Evolutionary conservation across 1,140 invertebrate genomes (phyloP).

Genomic region (Trigoniulus corallinus): DNA sequence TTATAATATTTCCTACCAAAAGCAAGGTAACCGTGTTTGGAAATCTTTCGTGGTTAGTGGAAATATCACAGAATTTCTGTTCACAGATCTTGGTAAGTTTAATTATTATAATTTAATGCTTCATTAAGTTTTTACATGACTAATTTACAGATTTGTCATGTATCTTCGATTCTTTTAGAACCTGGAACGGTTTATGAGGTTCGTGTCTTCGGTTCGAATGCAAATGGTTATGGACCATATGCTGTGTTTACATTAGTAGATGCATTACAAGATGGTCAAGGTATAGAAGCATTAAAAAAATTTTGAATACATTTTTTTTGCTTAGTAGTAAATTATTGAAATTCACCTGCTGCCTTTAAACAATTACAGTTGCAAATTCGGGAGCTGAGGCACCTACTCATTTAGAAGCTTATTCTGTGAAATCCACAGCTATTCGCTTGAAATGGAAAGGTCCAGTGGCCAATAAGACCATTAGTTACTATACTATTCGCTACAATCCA

Average conservation of each 20-base stretch:
- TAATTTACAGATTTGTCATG: too few species aligned
- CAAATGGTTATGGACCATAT: conserved; percentile 16
- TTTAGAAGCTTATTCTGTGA: conserved; percentile 31
- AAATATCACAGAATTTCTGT: conserved; percentile 27
- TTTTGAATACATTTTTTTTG: not conserved
- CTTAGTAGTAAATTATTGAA: not conserved
- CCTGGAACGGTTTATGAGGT: conserved; percentile 29
- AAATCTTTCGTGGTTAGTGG: conserved; percentile 22
- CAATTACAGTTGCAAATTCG: too few species aligned
- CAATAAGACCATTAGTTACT: conserved; percentile 22
- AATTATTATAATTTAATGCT: not conserved
- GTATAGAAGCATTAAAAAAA: conserved; percentile 1
- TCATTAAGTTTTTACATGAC: too few species aligned
- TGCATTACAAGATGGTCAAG: conserved; percentile 16
- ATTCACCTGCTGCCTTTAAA: too few species aligned
- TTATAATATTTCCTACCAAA: conserved; percentile 30
- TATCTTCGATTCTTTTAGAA: too few species aligned
- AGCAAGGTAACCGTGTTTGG: conserved; percentile 24
- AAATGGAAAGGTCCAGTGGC: conserved; percentile 26
- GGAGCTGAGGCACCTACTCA: conserved; percentile 24
- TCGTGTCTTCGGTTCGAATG: conserved; percentile 17
- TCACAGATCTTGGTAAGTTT: conserved; percentile 29
- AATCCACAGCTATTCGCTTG: conserved; percentile 30
- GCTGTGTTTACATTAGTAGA: conserved; percentile 18
- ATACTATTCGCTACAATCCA: conserved; percentile 31